Conservation (phyloP, 2,888 invertebrate genomes). For the Thymelicus acteon region DNA sequence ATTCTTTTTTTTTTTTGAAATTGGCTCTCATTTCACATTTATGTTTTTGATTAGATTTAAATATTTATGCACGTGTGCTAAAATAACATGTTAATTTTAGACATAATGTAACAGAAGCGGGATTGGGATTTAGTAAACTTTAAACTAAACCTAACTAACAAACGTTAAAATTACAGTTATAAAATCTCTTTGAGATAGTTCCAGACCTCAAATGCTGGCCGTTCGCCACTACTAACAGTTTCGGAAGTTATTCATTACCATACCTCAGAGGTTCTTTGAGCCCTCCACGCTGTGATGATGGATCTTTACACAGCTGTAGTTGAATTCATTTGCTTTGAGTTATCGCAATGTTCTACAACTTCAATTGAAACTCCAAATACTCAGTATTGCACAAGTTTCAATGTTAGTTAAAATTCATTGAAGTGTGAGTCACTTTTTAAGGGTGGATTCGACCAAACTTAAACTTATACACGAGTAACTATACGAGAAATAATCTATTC, state of each 20-base stretch:
- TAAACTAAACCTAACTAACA: too few relatives aligned
- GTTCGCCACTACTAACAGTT: background rate
- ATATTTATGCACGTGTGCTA: too few relatives aligned
- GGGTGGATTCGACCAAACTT: too few relatives aligned
- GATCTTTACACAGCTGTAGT: conserved; percentile 1
- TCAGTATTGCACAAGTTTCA: background rate
- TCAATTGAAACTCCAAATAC: background rate
- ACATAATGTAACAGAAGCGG: too few relatives aligned
- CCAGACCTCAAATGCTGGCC: background rate
- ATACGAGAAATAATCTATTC: too few relatives aligned
- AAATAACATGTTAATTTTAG: too few relatives aligned
- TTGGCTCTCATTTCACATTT: too few relatives aligned
- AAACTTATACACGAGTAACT: too few relatives aligned
- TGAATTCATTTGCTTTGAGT: conserved; percentile 23
- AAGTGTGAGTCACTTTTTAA: background rate
- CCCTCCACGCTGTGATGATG: background rate
- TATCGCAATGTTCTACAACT: conserved; percentile 5
- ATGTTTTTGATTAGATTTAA: too few relatives aligned
- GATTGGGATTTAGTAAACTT: too few relatives aligned
- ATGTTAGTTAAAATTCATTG: background rate
- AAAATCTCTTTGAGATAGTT: conserved; percentile 15
- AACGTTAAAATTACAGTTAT: background rate
- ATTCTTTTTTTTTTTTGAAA: too few relatives aligned
- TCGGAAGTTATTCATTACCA: conserved; percentile 16
- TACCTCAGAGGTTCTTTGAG: conserved; percentile 14